A percentile compares a stretch with the other conserved stretches of the same genome.
Evolutionary conservation across 2,797 vertebrate genomes (phyloP).

Genomic region (Labeo calbasu): DNA sequence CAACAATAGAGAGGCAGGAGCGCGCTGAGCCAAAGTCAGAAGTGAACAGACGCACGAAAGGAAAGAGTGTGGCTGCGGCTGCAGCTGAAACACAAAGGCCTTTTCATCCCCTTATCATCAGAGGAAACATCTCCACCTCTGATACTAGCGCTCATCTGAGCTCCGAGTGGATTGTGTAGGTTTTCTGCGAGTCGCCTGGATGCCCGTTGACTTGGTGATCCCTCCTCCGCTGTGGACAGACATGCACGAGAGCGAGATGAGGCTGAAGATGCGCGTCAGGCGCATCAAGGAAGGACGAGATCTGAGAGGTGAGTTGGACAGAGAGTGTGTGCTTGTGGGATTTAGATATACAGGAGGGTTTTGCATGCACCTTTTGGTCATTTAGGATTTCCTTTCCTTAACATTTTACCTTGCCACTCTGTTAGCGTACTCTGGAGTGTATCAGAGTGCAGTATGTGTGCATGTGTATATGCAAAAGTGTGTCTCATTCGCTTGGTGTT

Average conservation of each 20-base stretch:
- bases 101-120: background rate
- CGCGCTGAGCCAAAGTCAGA: slow-evolving; percentile 55
- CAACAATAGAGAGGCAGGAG: slow-evolving; percentile 56
- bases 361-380: background rate
- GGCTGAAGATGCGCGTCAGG: slow-evolving; percentile 91
- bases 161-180: background rate
- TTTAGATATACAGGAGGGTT: background rate
- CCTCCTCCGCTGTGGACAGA: slow-evolving; percentile 84
- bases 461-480: background rate
- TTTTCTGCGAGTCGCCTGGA: slow-evolving; percentile 61
- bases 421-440: background rate
- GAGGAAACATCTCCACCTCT: background rate
- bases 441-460: background rate
- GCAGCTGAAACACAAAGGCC: background rate
- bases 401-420: background rate
- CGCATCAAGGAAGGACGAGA: slow-evolving; percentile 89
- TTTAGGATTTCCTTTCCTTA: background rate
- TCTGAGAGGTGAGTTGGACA: slow-evolving; percentile 83
- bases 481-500: background rate
- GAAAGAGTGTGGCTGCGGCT: slow-evolving; percentile 31
- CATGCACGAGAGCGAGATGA: slow-evolving; percentile 87
- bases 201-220: slow-evolving; percentile 88
- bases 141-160: background rate
- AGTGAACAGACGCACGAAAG: slow-evolving; percentile 41
- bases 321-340: background rate